A percentile compares a stretch with the other conserved stretches of the same genome.
Evolutionary conservation across 2,888 invertebrate species (phyloP).

Genomic region (Minunthozetes semirufus): DNA sequence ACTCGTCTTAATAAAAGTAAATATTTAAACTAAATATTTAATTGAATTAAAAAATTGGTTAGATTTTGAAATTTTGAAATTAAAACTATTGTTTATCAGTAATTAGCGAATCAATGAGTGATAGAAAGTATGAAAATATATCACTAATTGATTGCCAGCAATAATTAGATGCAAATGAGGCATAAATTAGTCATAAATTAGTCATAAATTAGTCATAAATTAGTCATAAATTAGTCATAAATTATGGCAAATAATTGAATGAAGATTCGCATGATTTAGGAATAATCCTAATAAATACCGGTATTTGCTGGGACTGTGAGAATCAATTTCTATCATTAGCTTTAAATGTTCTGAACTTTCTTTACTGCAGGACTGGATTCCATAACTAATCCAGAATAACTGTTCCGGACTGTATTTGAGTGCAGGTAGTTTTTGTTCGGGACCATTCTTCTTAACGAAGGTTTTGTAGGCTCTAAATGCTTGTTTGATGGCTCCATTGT

Average conservation of each 20-base stretch:
- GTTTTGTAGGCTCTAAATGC: slow-evolving; percentile 59
- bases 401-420: slow-evolving; percentile 54
- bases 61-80: not conserved
- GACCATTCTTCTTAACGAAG: slow-evolving; percentile 32
- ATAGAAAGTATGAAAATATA: too few species aligned
- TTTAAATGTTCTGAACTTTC: slow-evolving; percentile 21
- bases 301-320: slow-evolving; percentile 43
- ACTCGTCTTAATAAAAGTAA: not conserved
- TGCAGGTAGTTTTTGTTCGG: slow-evolving; percentile 39
- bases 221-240: too few species aligned
- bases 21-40: not conserved
- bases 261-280: too few species aligned
- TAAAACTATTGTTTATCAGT: too few species aligned
- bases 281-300: too few species aligned
- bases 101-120: too few species aligned
- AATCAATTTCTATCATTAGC: slow-evolving; percentile 32
- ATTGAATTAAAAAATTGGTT: not conserved
- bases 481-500: slow-evolving; percentile 86
- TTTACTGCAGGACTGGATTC: slow-evolving; percentile 54
- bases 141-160: too few species aligned
- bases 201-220: too few species aligned
- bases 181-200: too few species aligned
- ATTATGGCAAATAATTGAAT: too few species aligned
- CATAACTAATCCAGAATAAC: slow-evolving; percentile 73
- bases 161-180: too few species aligned